Evolutionary conservation across 2,113 vertebrate genomes (phyloP).

Genomic region (Arothron firmamentum): DNA sequence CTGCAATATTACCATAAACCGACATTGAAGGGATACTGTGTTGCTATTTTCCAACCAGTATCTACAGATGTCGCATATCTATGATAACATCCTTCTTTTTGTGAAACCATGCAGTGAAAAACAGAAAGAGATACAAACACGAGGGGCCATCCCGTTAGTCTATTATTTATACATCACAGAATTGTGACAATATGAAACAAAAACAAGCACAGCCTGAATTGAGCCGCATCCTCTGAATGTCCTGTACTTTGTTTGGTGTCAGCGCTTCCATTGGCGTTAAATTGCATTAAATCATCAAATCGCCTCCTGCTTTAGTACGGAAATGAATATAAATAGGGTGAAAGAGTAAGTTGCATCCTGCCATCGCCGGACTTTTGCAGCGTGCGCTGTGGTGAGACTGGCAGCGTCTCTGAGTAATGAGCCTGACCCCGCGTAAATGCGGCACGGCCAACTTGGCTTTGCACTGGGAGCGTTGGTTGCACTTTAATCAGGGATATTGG

Average conservation of each 20-base stretch:
- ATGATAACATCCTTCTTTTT: not conserved
- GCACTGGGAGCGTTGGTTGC: constrained; percentile 48
- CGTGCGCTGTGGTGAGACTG: constrained; percentile 27
- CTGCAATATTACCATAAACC: no score
- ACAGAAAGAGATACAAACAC: constrained; percentile 9
- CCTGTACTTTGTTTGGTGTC: not conserved
- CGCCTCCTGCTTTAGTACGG: no score
- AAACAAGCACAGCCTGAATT: not conserved
- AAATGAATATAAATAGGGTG: no score
- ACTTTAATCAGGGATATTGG: constrained; percentile 73
- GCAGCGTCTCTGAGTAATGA: constrained; percentile 65
- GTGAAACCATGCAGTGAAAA: not conserved
- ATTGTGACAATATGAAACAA: not conserved
- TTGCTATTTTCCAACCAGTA: no score
- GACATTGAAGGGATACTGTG: no score
- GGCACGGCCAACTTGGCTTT: constrained; percentile 66
- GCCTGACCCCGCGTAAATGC: constrained; percentile 64
- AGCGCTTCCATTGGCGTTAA: no score
- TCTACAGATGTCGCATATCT: no score
- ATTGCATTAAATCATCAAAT: no score
- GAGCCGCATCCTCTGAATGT: not conserved
- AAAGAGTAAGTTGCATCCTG: not conserved
- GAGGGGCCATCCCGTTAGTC: no score
- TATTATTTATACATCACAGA: no score
- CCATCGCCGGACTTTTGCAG: constrained; percentile 29